Conservation (phyloP, 1,140 invertebrate genomes). For the Trigoniulus corallinus region DNA sequence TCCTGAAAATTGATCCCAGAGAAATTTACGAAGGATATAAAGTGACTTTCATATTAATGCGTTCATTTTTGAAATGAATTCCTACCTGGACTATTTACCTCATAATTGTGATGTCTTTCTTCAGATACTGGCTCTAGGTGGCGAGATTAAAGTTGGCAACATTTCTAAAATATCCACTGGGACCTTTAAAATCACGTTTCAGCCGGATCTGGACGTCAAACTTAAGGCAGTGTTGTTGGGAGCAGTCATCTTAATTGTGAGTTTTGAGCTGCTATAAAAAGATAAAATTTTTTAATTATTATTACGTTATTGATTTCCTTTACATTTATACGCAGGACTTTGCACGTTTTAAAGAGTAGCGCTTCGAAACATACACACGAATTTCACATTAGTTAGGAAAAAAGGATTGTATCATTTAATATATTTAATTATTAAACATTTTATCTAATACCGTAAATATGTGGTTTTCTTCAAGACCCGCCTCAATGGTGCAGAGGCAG, state of each 20-base stretch:
- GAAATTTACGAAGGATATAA: slow-evolving; percentile 56
- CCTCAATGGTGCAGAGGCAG: too few relatives aligned
- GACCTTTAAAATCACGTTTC: slow-evolving; percentile 26
- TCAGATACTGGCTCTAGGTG: slow-evolving; percentile 15
- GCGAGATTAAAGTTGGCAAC: slow-evolving; percentile 23
- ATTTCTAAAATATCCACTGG: slow-evolving; percentile 31
- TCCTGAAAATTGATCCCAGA: slow-evolving; percentile 60
- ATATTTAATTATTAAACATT: too few relatives aligned
- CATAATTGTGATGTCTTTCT: not conserved
- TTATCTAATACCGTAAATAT: too few relatives aligned
- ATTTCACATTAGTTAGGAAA: too few relatives aligned
- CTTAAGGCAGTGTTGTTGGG: slow-evolving; percentile 29
- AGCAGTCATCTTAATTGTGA: slow-evolving; percentile 31
- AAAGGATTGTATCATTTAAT: too few relatives aligned
- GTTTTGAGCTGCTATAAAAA: too few relatives aligned
- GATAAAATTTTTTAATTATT: not conserved
- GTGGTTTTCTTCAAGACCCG: too few relatives aligned
- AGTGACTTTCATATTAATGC: slow-evolving; percentile 17
- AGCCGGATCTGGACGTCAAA: slow-evolving; percentile 28
- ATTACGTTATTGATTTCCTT: not conserved
- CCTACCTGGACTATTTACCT: not conserved
- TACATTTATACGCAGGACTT: not conserved
- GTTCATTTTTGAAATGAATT: not conserved
- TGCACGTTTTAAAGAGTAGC: not conserved
- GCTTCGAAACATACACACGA: too few relatives aligned